Percentiles rank a stretch among this genome's conserved stretches.
Conservation (phyloP, 2,888 invertebrate genomes). For the Aporophyla nigra region DNA sequence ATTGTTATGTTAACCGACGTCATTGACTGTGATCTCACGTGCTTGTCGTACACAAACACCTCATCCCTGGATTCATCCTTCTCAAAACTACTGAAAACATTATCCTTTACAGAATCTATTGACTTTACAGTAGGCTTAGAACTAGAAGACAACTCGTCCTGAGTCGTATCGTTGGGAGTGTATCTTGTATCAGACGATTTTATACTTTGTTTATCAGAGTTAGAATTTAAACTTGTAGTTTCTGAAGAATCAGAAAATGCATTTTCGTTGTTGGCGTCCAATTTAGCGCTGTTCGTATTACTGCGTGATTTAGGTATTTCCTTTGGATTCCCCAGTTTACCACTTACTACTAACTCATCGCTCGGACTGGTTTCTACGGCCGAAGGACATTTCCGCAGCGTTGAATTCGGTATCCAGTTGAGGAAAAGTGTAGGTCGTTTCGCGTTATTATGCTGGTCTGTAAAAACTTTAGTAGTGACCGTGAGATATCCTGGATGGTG, state of each 20-base stretch:
- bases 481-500: conserved; percentile 98
- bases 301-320: conserved; percentile 75
- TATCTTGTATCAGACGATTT: conserved; percentile 86
- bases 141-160: conserved; percentile 83
- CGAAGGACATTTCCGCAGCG: conserved; percentile 96
- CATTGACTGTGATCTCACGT: conserved; percentile 91
- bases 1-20: conserved; percentile 93
- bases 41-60: conserved; percentile 84
- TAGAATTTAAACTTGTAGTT: conserved; percentile 88
- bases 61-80: conserved; percentile 85
- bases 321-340: conserved; percentile 77
- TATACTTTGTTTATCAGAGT: conserved; percentile 89
- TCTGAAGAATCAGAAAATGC: conserved; percentile 90
- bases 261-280: conserved; percentile 84
- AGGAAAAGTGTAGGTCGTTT: conserved; percentile 96
- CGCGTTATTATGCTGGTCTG: conserved; percentile 94
- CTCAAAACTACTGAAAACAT: conserved; percentile 81
- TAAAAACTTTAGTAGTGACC: conserved; percentile 95
- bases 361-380: conserved; percentile 92
- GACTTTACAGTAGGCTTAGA: conserved; percentile 86
- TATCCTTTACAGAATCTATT: conserved; percentile 83
- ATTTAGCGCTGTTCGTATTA: conserved; percentile 72
- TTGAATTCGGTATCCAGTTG: conserved; percentile 98
- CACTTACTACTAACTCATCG: conserved; percentile 82
- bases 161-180: conserved; percentile 85